Conservation (phyloP, 1,140 invertebrate species). For the Tenebrio molitor region DNA sequence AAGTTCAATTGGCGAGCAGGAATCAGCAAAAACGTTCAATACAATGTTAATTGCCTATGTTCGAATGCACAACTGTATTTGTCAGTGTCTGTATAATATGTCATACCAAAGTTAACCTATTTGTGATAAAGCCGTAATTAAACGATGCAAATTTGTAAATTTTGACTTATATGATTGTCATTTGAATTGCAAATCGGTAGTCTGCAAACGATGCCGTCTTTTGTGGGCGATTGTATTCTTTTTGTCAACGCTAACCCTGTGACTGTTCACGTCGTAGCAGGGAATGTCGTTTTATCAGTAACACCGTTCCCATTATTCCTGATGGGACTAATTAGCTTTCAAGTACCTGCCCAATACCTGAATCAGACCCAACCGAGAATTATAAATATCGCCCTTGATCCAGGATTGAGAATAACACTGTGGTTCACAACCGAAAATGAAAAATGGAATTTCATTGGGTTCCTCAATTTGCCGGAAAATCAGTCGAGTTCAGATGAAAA, state of each 20-base stretch:
- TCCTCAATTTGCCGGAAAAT: too few relatives aligned
- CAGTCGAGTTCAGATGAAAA: too few relatives aligned
- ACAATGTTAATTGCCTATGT: too few relatives aligned
- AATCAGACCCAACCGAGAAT: not conserved
- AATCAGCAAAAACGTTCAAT: too few relatives aligned
- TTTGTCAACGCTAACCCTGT: not conserved
- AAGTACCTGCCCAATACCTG: not conserved
- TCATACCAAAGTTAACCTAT: too few relatives aligned
- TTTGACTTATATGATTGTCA: too few relatives aligned
- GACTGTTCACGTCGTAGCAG: not conserved
- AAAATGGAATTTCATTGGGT: slow-evolving; percentile 5
- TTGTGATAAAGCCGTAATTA: too few relatives aligned
- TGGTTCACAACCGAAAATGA: not conserved
- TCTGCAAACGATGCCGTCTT: not conserved
- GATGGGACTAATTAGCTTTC: not conserved
- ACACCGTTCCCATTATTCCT: not conserved
- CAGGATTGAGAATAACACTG: not conserved
- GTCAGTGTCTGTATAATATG: too few relatives aligned
- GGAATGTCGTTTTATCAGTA: not conserved
- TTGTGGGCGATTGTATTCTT: not conserved
- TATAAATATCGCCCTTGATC: not conserved
- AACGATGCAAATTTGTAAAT: too few relatives aligned
- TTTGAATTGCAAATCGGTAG: not conserved
- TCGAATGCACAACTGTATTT: too few relatives aligned
- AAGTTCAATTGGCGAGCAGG: too few relatives aligned